Conservation (phyloP, 2,888 invertebrate genomes). For the Drosophila mayaguana region DNA sequence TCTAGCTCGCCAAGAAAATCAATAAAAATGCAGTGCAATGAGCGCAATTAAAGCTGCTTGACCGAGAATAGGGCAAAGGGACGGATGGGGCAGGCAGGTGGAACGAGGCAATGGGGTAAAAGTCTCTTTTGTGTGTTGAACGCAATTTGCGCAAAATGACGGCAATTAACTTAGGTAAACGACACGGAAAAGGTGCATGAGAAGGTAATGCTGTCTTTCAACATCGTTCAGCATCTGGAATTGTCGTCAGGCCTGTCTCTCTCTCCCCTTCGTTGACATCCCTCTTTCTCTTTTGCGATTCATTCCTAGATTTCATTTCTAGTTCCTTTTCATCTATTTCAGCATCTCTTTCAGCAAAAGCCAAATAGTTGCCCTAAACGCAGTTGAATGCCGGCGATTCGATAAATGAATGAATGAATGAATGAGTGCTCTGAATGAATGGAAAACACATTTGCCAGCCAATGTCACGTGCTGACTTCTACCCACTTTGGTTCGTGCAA, state of each 20-base stretch:
- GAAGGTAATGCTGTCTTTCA: constrained; percentile 9
- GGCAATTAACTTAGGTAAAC: constrained; percentile 58
- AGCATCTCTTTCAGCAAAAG: constrained; percentile 17
- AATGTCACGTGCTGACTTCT: constrained; percentile 75
- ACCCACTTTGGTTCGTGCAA: constrained; percentile 26
- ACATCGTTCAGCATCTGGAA: constrained; percentile 28
- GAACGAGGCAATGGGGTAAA: background rate
- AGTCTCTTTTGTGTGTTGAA: constrained; percentile 45
- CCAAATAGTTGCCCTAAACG: constrained; percentile 24
- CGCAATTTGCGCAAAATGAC: constrained; percentile 69
- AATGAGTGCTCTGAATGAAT: constrained; percentile 34
- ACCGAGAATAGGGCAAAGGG: constrained; percentile 15
- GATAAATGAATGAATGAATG: constrained; percentile 32
- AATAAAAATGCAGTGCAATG: constrained; percentile 55
- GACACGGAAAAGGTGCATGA: background rate
- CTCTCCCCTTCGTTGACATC: background rate
- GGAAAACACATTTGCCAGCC: constrained; percentile 63
- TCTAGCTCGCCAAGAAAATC: constrained; percentile 44
- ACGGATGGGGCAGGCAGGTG: background rate
- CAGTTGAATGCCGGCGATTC: constrained; percentile 9
- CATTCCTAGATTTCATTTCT: background rate
- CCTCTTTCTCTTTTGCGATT: background rate
- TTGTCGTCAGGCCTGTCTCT: constrained; percentile 18
- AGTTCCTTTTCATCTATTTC: constrained; percentile 20
- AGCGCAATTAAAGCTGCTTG: constrained; percentile 49